Evolutionary conservation across 1,140 invertebrate genomes (phyloP).

Genomic region (Drosophila pectinifera): DNA sequence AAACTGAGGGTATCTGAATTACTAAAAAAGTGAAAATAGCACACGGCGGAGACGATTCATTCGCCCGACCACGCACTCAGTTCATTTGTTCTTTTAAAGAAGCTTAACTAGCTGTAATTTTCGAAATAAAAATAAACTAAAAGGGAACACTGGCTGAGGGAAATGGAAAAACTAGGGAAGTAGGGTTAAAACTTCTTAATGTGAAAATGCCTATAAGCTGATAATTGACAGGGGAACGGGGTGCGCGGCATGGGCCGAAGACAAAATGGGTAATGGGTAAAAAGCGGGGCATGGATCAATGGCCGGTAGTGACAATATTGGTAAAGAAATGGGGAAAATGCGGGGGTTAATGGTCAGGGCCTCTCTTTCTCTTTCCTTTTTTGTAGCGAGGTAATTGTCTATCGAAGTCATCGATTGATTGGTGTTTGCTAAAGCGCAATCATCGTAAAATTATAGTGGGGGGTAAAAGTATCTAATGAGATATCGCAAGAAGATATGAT

Average conservation of each 20-base stretch:
- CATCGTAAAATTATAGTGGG: conserved; percentile 33
- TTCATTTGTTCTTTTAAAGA: conserved; percentile 4
- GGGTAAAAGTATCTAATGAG: conserved; percentile 38
- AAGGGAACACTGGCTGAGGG: not conserved
- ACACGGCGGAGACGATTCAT: too few relatives aligned
- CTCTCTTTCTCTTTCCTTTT: conserved; percentile 1
- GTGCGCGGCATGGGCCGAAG: not conserved
- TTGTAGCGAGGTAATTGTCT: conserved; percentile 1
- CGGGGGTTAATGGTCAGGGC: conserved; percentile 8
- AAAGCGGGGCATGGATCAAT: conserved; percentile 32
- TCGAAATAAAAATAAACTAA: not conserved
- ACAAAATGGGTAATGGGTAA: conserved; percentile 4
- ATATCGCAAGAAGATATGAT: conserved; percentile 30
- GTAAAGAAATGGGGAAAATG: conserved; percentile 5
- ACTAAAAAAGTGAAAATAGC: not conserved
- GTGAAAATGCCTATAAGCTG: conserved; percentile 36
- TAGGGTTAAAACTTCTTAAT: conserved; percentile 21
- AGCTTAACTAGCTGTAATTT: not conserved
- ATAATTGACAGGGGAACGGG: conserved; percentile 18
- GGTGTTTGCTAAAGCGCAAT: conserved; percentile 35
- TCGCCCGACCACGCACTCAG: conserved; percentile 5
- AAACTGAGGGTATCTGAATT: not conserved
- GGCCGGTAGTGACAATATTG: conserved; percentile 41
- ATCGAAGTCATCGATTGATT: conserved; percentile 47
- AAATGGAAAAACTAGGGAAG: conserved; percentile 1